Conservation (phyloP, 2,113 vertebrate species). For the Jaculus jaculus region DNA sequence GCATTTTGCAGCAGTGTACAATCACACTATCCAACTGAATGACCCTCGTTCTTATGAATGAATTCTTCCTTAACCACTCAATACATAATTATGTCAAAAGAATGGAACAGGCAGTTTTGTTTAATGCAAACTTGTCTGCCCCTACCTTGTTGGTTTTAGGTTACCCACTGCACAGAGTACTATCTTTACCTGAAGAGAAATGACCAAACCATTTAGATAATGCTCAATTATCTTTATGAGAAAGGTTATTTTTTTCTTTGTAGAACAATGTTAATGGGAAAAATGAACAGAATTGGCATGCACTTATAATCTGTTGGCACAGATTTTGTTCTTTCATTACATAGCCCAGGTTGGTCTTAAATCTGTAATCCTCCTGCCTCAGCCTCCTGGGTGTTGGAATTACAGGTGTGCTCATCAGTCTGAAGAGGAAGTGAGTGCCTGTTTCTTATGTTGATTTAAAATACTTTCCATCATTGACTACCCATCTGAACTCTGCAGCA, state of each 20-base stretch:
- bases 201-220: neutral
- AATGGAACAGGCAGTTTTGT: neutral
- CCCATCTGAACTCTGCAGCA: neutral
- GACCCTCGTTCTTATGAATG: neutral
- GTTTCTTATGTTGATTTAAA: conserved; percentile 18
- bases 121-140: neutral
- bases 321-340: neutral
- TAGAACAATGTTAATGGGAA: neutral
- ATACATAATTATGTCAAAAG: conserved; percentile 13
- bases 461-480: neutral
- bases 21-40: neutral
- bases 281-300: neutral
- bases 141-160: neutral
- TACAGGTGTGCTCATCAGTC: neutral
- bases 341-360: neutral
- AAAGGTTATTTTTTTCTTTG: neutral
- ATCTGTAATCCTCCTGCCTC: neutral
- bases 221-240: neutral
- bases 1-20: neutral
- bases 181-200: neutral
- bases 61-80: conserved; percentile 11
- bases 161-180: neutral
- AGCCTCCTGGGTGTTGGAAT: neutral
- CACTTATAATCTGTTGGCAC: neutral
- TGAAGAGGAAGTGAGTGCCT: neutral